Percentiles rank a stretch among this genome's conserved stretches.
These are phyloP conservation scores for Poecilia wingei DNA, from an alignment of 2,797 vertebrate species.

Conservation along the genomic window DNA sequence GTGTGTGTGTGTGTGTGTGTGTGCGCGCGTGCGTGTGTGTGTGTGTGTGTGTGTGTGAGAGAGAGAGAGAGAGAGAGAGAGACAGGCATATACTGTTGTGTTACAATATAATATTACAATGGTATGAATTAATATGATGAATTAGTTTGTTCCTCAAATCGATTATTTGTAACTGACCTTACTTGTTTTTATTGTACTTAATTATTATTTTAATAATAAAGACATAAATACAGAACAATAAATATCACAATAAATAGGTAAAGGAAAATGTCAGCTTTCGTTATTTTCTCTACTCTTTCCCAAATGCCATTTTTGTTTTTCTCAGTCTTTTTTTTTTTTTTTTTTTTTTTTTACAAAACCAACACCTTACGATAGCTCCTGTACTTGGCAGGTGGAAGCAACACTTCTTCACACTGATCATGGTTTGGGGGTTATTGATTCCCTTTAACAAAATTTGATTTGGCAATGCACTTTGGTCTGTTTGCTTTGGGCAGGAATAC, in stretches of 20 bases:
- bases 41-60: too few species aligned
- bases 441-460: slow-evolving; percentile 48
- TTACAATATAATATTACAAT: too few species aligned
- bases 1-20: too few species aligned
- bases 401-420: background rate
- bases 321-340: too few species aligned
- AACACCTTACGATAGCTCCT: background rate
- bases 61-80: too few species aligned
- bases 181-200: background rate
- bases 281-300: background rate
- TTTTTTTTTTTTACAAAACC: background rate
- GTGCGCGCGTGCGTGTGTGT: too few species aligned
- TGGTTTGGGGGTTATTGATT: slow-evolving; percentile 40
- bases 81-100: too few species aligned
- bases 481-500: slow-evolving; percentile 42
- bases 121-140: too few species aligned
- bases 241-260: background rate
- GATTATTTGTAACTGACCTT: background rate
- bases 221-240: background rate
- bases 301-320: background rate
- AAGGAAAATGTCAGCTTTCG: background rate
- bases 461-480: slow-evolving; percentile 43
- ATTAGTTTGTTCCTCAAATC: background rate
- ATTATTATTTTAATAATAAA: background rate
- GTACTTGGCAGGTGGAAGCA: background rate